Base-by-base conservation (phyloP, 2,888 invertebrate genomes). In the Diachrysia chrysitis region DNA sequence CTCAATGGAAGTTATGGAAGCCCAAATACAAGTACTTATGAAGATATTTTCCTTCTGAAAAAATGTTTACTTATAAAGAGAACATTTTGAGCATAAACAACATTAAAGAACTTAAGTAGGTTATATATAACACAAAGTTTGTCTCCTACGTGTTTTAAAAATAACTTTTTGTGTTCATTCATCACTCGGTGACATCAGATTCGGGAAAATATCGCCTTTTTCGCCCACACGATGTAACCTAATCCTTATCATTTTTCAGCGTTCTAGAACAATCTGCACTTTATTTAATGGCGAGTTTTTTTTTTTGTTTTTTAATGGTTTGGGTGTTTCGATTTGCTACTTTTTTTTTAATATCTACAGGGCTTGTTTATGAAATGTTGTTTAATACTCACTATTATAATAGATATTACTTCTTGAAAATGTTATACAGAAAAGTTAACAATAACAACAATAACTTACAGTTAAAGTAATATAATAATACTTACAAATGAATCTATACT, bases 251-350 rank as follows among this genome's bases (percentile, higher is more conserved):
- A 62, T 58, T 58, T 62, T 25, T 53, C 16, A 32, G 56, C 42
- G 21, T 73, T 65, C 61, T 51, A 53, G 51, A 16, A 53, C 55
- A 69, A 73, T 73, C 73, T 69, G 69, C 65, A 73, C 63, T 73
- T 59, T 64, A 42, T 53, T 37, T 72, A 69, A 64, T 61, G 58
- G n/a, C 21, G n/a, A n/a, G n/a, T n/a, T n/a, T n/a, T n/a, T n/a
- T n/a, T n/a, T n/a, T n/a, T n/a, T n/a, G n/a, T n/a, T n/a, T n/a
- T n/a, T n/a, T n/a, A n/a, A n/a, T 19, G 48, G 55, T 53, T 63
- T 48, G 10, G 53, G 37, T 73, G 25, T 51, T 64, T 48, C 48
- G 29, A 21, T 46, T 54, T n/a, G n/a, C n/a, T 37, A 35, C 35
- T 68, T 68, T 29, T 29, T 1, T 29, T 29, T 7, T 7, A 29